Base-by-base conservation (phyloP, 2,888 invertebrate genomes). In the Tholera decimalis region DNA sequence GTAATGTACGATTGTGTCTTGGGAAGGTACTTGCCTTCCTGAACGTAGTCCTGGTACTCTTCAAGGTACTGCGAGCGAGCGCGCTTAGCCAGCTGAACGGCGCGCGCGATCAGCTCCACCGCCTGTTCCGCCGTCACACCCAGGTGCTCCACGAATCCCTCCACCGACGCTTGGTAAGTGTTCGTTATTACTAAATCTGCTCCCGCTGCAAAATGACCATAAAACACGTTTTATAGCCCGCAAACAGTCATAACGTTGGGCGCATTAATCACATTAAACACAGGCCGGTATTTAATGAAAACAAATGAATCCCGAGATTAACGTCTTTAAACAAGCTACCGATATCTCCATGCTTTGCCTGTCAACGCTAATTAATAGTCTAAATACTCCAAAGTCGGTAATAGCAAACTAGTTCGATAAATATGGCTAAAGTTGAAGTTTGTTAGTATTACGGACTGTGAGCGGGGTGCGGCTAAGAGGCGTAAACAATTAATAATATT, bases 121-220 rank as follows among this genome's bases (percentile, higher is more conserved):
- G 97, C 97, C 84, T 97, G 96, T 67, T 97, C 96, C 77, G 96
- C 95, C 46, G 96, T 96, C 57, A 98, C 89, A 28, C 97, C 96
- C 70, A 98, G 93, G 91, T 98, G 96, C 87, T 97, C 96, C 84
- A 96, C 94, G 88, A 98, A 98, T 7, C 98, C 97, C 57, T 96
- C 96, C 62, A 97, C 95, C 58, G 97, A 97, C 6, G 98, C 98
- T 94, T 99, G 99, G 92, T 99, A 99, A 46, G 98, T 98, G 85
- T 98, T 98, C 41, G 99, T 98, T 86, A 97, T 97, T 82, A 99
- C 97, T 68, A 99, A 93, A 86, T 99, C 97, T 43, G 98, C 97
- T 22, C 99, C 99, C 87, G 98, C 98, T 97, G 94, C 81, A 92
- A 96, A 85, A 80, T 54, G 83, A 79, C 41, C 71, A 83, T 68